Evolutionary conservation across 2,113 vertebrate genomes (phyloP), one percentile per base, ranked within the genome.

Genomic region (Taurulus bubalis): DNA sequence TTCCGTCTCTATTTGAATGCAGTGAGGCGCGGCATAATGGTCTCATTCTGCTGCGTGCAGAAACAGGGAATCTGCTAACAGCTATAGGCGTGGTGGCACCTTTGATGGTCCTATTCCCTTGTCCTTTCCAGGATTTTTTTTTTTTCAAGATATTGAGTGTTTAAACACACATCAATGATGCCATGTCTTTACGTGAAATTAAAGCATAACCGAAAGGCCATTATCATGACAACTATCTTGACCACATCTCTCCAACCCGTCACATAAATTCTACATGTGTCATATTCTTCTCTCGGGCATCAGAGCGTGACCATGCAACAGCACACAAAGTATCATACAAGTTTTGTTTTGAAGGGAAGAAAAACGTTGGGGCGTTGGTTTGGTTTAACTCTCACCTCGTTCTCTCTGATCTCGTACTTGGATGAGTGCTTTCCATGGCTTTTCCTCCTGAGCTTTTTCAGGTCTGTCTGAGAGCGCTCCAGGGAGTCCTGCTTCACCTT

Each of bases 381-480:
- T 58, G 53, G 34, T 75, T 45, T 58, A 6, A 26, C 40, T 85
- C 95, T 95, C 75, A 99, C 97, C 97, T 99, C 98, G 0, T 95
- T 96, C 93, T 99, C 97, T 84, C 95, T 98, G 60, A 95, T 89
- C 38, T 98, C 97, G 0, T 98, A 99, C 80, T 99, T 99, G 2
- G 90, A 92, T 0, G 95, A 94, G 26, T 97, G 95, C 75, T 97
- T 96, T 5, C 97, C 97, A 89, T 99, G 98, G 88, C 97, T 97
- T 95, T 99, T 99, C 90, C 97, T 95, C 88, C 95, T 88, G 76
- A 99, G 96, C 91, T 99, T 99, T 92, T 98, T 99, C 90, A 99
- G 87, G 77, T 99, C 98, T 0, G 96, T 94, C 74, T 98, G 96
- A 2, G 97, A 97, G 77, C 97, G 97, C 83, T 99, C 98, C 92